phyloP scores from a whole-genome alignment of 2,113 vertebrate genomes.

The Neotragus pygmaeus region DNA sequence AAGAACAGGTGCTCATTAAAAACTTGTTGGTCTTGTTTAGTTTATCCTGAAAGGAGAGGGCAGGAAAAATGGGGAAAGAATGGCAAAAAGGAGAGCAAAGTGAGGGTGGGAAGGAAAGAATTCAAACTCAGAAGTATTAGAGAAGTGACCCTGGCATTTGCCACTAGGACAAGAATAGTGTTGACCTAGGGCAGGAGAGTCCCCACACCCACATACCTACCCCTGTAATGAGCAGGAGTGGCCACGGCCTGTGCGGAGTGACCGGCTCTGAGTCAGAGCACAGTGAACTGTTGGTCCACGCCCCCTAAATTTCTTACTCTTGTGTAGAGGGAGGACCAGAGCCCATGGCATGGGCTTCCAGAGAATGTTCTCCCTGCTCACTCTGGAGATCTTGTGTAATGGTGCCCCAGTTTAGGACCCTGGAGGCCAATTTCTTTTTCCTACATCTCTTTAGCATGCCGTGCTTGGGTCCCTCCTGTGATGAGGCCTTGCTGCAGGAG shows the following conservation, averaged over 20 bases:
- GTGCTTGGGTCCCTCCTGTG: neutral
- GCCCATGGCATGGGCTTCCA: fast-evolving
- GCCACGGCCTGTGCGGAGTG: fast-evolving
- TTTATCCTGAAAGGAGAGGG: neutral
- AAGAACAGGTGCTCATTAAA: neutral
- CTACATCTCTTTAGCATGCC: neutral
- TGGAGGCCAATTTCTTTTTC: neutral
- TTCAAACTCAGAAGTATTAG: neutral
- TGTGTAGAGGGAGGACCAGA: neutral
- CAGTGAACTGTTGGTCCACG: fast-evolving
- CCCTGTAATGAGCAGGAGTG: neutral
- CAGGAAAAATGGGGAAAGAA: neutral
- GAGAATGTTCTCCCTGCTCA: fast-evolving
- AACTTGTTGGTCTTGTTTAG: neutral
- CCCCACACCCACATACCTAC: fast-evolving
- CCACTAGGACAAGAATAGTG: neutral
- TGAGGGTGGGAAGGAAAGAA: neutral
- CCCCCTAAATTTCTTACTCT: neutral
- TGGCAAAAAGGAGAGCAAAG: neutral
- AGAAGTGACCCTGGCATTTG: fast-evolving
- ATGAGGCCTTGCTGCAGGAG: neutral
- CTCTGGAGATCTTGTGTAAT: fast-evolving
- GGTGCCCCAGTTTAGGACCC: too few species aligned
- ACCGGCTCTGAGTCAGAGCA: neutral
- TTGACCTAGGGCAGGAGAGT: fast-evolving